A percentile compares a stretch with the other conserved stretches of the same genome.
Conservation (phyloP, 2,888 invertebrate species). For the Hypercompe scribonia region DNA sequence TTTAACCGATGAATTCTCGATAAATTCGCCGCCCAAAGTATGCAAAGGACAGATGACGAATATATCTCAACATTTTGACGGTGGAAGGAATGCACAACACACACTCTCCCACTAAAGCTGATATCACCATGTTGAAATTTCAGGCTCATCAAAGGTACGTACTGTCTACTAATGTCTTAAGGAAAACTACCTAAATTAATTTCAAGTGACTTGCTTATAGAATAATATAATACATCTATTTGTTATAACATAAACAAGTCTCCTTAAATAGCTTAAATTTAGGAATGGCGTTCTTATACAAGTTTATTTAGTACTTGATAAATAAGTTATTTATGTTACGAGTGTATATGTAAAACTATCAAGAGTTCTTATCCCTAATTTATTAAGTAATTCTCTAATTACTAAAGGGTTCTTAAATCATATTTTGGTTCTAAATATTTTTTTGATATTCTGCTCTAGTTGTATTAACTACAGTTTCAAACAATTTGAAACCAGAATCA, state of each 20-base stretch:
- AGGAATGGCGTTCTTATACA: not conserved
- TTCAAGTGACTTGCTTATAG: not conserved
- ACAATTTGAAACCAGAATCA: slow-evolving; percentile 16
- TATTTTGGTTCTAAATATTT: not conserved
- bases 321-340: no score
- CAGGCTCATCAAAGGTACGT: not conserved
- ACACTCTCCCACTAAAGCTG: not conserved
- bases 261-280: not conserved
- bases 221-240: not conserved
- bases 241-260: not conserved
- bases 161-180: not conserved
- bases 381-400: not conserved
- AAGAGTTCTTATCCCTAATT: not conserved
- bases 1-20: not conserved
- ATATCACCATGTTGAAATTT: not conserved
- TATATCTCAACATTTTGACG: not conserved
- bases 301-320: not conserved
- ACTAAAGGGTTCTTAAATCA: not conserved
- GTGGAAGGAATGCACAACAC: no score
- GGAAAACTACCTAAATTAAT: not conserved
- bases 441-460: not conserved
- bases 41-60: not conserved
- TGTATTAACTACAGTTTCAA: not conserved
- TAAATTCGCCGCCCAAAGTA: not conserved
- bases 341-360: no score